phyloP scores from a whole-genome alignment of 2,888 invertebrate genomes.

The Alentia gelatinosa region DNA sequence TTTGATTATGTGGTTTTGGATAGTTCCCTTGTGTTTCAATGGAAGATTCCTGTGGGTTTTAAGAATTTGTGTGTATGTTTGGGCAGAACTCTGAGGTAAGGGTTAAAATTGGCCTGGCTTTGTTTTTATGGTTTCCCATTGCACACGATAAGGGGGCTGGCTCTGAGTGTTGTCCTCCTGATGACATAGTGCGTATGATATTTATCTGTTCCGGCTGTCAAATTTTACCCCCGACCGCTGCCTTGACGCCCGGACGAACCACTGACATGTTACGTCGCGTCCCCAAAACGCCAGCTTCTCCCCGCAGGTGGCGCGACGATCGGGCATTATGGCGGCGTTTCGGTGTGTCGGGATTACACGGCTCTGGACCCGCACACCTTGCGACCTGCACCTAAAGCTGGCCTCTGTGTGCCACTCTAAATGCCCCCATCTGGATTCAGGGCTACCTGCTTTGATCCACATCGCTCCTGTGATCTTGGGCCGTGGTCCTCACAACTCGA shows the following conservation, averaged over 20 bases:
- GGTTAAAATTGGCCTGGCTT: constrained; percentile 6
- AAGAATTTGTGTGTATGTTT: not conserved
- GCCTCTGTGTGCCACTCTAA: no score
- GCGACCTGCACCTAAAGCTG: not conserved
- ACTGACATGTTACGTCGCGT: constrained; percentile 30
- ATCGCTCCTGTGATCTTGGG: not conserved
- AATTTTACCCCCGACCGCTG: not conserved
- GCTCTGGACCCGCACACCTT: not conserved
- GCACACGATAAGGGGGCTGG: not conserved
- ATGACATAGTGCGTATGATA: constrained; percentile 22
- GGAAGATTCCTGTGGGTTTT: not conserved
- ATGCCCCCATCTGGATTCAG: not conserved
- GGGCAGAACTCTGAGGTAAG: not conserved
- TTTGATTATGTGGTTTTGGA: not conserved
- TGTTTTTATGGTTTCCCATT: constrained; percentile 37
- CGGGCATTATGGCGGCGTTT: not conserved
- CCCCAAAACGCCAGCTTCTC: not conserved
- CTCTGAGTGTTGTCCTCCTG: constrained; percentile 2
- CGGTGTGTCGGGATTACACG: not conserved
- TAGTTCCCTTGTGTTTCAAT: not conserved
- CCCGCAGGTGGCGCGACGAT: not conserved
- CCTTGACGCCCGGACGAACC: not conserved
- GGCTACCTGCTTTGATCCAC: not conserved
- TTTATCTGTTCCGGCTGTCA: constrained; percentile 43
- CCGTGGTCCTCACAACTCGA: not conserved